Evolutionary conservation across 2,113 vertebrate species (phyloP).

Genomic region (Galeopterus variegatus): DNA sequence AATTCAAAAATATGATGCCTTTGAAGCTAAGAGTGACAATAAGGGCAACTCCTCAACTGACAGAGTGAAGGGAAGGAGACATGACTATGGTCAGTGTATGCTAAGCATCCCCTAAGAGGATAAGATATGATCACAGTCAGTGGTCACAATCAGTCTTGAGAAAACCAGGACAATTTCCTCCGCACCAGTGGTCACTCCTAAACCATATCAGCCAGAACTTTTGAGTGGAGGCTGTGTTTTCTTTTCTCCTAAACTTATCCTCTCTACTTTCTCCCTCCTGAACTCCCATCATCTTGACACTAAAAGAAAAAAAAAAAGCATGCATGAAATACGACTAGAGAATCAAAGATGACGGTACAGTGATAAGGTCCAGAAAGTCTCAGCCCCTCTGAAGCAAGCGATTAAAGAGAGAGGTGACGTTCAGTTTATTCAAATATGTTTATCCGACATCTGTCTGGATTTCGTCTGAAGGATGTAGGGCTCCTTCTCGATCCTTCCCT

Average conservation of each 20-base stretch:
- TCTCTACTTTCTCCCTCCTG: not conserved
- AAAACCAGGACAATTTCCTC: not conserved
- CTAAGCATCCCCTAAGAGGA: not conserved
- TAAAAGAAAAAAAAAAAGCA: not conserved
- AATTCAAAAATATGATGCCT: not conserved
- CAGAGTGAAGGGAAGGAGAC: not conserved
- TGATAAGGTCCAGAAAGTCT: constrained; percentile 47
- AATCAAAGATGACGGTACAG: not conserved
- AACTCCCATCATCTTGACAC: not conserved
- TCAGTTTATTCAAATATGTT: constrained; percentile 35
- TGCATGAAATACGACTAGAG: not conserved
- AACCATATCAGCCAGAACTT: not conserved
- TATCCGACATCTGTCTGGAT: constrained; percentile 50
- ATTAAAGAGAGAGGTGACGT: constrained; percentile 40
- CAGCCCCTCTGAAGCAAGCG: not conserved
- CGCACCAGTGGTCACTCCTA: rapidly evolving
- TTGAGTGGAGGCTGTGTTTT: not conserved
- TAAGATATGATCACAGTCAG: not conserved
- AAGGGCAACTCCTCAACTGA: not conserved
- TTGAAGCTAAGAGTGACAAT: not conserved
- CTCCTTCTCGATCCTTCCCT: not conserved
- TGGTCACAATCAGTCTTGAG: too few relatives aligned
- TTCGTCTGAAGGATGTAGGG: not conserved
- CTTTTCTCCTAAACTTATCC: not conserved
- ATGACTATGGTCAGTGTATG: rapidly evolving